phyloP scores from a whole-genome alignment of 1,140 invertebrate species.

The Micrasema minimum region DNA sequence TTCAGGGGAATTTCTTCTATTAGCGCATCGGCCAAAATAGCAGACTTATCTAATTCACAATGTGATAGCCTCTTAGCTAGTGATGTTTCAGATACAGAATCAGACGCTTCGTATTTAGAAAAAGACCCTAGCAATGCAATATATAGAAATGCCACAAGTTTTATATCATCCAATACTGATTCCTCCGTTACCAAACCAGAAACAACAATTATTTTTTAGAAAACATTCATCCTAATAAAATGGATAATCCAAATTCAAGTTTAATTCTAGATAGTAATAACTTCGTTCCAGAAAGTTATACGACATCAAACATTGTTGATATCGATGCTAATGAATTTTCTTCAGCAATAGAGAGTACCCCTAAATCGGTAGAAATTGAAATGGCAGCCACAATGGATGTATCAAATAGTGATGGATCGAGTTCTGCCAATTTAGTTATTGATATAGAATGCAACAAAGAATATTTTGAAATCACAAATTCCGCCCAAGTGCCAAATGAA shows the following conservation, averaged over 20 bases:
- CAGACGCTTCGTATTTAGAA: conserved; percentile 1
- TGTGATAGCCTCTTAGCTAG: conserved; percentile 29
- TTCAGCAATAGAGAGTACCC: neutral
- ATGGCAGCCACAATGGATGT: neutral
- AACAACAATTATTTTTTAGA: no score
- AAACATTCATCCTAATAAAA: no score
- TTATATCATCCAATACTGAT: no score
- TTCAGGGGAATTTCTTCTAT: no score
- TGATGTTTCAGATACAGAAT: conserved; percentile 32
- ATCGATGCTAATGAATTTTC: neutral
- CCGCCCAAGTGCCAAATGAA: neutral
- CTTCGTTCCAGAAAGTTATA: no score
- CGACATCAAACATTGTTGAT: neutral
- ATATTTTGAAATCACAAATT: conserved; percentile 3
- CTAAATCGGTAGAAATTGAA: neutral
- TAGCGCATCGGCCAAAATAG: neutral
- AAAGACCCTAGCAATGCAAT: no score
- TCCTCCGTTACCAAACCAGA: no score
- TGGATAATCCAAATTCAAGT: no score
- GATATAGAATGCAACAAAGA: conserved; percentile 30
- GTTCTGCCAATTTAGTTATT: conserved; percentile 39
- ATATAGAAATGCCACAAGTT: no score
- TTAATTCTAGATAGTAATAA: no score
- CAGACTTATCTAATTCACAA: conserved; percentile 19
- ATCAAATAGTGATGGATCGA: conserved; percentile 29